Evolutionary conservation across 2,888 invertebrate genomes (phyloP), one percentile per base, ranked within the genome.

Genomic region (Diabrotica balteata): DNA sequence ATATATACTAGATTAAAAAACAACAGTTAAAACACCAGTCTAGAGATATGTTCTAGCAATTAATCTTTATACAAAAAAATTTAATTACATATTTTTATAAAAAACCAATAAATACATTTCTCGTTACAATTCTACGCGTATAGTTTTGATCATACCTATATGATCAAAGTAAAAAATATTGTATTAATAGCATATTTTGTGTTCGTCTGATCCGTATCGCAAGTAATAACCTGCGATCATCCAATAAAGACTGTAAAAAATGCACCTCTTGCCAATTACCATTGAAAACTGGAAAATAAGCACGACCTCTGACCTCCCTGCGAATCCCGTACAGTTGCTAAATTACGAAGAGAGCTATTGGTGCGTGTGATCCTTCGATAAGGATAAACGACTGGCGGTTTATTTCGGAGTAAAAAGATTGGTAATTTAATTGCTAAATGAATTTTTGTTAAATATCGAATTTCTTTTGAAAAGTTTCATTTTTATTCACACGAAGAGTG

Each of bases 391-490:
- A 5, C 32, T 32, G 32, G 66, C 63, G 63, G 66, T 53, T 68
- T 67, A 72, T 66, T 69, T 58, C 58, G 57, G 66, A 66, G 58
- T 59, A 50, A 66, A 70, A 66, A 65, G 68, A 58, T 44, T 50
- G 55, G 66, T 70, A 72, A 72, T 72, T 72, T 70, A 66, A 70
- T 68, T 72, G 67, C 62, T 57, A 57, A 64, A 53, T 42, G 45
- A 52, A 51, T 32, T 32, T 32, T 32, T 32, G 32, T 32, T 32
- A 32, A 32, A 32, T 32, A 32, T 32, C 32, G 32, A 32, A 32
- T 32, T 32, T 32, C 32, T 32, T 17, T 32, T 4, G 4, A 32
- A 32, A 32, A 32, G 32, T 32, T 32, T 0, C 32, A 32, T 32
- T 32, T 32, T 32, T 32, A 4, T 32, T 32, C 32, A 32, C 32